Base-by-base conservation (phyloP, 2,113 vertebrate species). In the Hylia prasina region DNA sequence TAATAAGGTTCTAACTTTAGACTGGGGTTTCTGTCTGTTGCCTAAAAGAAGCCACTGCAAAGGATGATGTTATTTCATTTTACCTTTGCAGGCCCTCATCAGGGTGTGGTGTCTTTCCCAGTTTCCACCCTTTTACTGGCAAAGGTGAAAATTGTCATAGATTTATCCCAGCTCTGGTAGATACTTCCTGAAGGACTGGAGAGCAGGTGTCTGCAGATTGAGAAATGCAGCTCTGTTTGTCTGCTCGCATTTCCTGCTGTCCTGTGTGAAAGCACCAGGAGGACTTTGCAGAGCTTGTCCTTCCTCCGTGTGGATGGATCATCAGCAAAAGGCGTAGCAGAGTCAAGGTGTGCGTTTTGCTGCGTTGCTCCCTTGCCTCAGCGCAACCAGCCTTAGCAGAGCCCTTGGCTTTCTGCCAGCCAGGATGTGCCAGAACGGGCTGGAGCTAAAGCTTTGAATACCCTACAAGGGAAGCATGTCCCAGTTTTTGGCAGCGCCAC, bases 281-380 rank as follows among this genome's bases (percentile, higher is more conserved):
- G 5, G 39, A 22, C 27, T 75, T 75, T 68, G 53, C 35, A 58
- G 57, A 60, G 19, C 37, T 51, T 10, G 6, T 40, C 53, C 51
- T 42, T 27, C 66, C 40, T 58, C 37, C 0, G 0, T 15, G n/a
- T 9, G n/a, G 33, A 7, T 4, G 27, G 33, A 27, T 33, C 6
- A 0, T 3, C 13, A 19, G 40, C 11, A 7, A 8, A 44, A 73
- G 19, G 16, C 0, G 0, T 9, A 39, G 35, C 0, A 2, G 65
- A 33, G 13, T 61, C 76, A 63, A 70, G 39, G 33, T 54, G 21
- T 76, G 78, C 1, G 0, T 93, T 87, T 56, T 51, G 31, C 48
- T 79, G 35, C 1, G 0, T 39, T 27, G 61, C 2, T 4, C 15
- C 53, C 35, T 35, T 80, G 44, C 79, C 66, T 75, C 35, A 24